Evolutionary conservation across 2,797 vertebrate species (phyloP), one percentile per base, ranked within the genome.

Genomic region (Anniella stebbinsi): DNA sequence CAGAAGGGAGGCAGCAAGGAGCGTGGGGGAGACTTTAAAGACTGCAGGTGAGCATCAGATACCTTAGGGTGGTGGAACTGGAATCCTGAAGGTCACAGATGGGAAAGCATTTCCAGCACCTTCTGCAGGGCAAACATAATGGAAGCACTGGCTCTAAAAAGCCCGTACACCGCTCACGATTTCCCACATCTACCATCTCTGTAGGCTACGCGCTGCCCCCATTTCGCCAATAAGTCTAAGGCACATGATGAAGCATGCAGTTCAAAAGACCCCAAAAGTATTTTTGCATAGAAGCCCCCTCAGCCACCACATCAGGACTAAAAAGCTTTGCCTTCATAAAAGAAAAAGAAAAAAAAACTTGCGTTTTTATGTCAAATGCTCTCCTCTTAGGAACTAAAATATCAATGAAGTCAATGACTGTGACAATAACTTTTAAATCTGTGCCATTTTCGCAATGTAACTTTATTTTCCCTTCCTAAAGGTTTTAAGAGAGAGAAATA

Each of bases 381-480:
- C 67, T 75, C 33, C 57, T 87, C 41, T 18, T 0, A 17, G 72
- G 89, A 90, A 89, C 86, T 63, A 60, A 92, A 92, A 77, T 82
- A 84, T 54, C 9, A 57, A 1, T 76, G 80, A 38, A 89, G 84
- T 87, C 45, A 51, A 73, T 63, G 80, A 88, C 28, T 83, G 72
- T 28, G 86, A 75, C 92, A 76, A 72, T 80, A 90, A 69, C 8
- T 85, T 69, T 76, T 89, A 36, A 45, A 87, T 45, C 38, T 77
- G 76, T 92, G 91, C 63, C 90, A 77, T 72, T 45, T 45, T 92
- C 82, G 17, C 77, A 75, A 2, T 88, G 88, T 4, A 66, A 88
- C 67, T 86, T 66, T 73, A 51, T 86, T 90, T 90, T 81, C n/a
- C 69, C 86, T 93, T 91, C 88, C 67, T 36, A 88, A 93, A 93